Base-by-base conservation (phyloP, 2,113 vertebrate species). In the Nibea coibor region DNA sequence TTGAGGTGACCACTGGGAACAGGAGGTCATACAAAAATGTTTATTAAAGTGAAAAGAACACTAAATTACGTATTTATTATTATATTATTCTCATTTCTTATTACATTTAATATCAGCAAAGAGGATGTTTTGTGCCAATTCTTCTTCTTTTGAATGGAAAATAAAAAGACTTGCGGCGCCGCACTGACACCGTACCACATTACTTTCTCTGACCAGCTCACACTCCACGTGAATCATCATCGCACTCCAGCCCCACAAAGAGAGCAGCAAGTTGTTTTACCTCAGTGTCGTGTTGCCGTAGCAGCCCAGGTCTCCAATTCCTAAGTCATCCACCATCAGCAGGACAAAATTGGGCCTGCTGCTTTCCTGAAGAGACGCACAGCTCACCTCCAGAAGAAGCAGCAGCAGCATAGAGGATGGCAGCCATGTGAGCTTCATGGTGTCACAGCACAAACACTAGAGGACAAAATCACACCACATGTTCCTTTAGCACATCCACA, bases 271-370 rank as follows among this genome's bases (percentile, higher is more conserved):
- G 19, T 0, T n/a, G 16, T 43, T 53, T 87, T 72, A 98, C 97
- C 96, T 96, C 89, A 98, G 89, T 0, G 96, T 97, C 78, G 69
- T 94, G 91, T 98, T 98, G 5, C 97, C 97, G 0, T 97, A 97
- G 92, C 97, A 98, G 15, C 97, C 97, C 0, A 96, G 90, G 66
- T 98, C 97, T 84, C 97, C 97, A 11, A 98, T 96, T 77, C 97
- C 97, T 10, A 98, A 89, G 93, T 98, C 97, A 17, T 98, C 97
- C 51, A 96, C 96, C 96, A 98, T 95, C 71, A 97, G 84, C 80
- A 98, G 84, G 63, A 98, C 78, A 3, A 97, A 84, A 73, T 94
- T 97, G 12, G 96, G 96, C 88, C 5, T 90, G 22, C 2, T 11
- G n/a, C 0, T 47, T 16, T 64, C 78, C 77, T 26, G 65, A 9